Base-by-base conservation (phyloP, 2,888 invertebrate species). In the Phengaris alcon region DNA sequence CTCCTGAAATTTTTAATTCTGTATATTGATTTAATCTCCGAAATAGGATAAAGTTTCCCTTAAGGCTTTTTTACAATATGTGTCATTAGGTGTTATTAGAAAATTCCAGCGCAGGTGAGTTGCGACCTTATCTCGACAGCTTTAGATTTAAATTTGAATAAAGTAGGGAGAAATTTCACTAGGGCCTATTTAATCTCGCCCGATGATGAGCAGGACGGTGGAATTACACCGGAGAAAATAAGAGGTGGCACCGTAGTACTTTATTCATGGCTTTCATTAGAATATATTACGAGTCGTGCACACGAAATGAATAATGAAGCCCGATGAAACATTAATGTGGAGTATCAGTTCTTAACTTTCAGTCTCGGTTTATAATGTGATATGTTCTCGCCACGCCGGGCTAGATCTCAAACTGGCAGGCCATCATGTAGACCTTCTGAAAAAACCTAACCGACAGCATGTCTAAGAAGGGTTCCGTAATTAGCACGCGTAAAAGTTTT, bases 11-110 rank as follows among this genome's bases (percentile, higher is more conserved):
- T 51, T 51, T 10, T 51, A 15, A 51, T n/a, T 15, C 70, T 5
- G 7, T 48, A 12, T 15, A 70, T 51, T 15, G 15, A 51, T 51
- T 15, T 22, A 70, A 13, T 15, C 35, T 13, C 8, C 12, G 51
- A 51, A 51, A 70, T 51, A 48, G 64, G 35, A 44, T 44, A 70
- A 70, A 70, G 70, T 51, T n/a, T 69, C 51, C 70, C 52, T 15
- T 22, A 22, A 35, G 10, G 22, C 64, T 64, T 64, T 15, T 69
- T 48, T 70, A 52, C 70, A 70, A 70, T 70, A 15, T 69, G 52
- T 70, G 48, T 51, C 51, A 13, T 22, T 54, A 72, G 22, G 72
- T 72, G 35, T 54, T 72, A 72, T 72, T 54, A 72, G 72, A 72
- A 52, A 35, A 52, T 54, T 12, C 22, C 10, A 54, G 13, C 3